Conservation (phyloP, 2,113 vertebrate genomes). For the Probosciger aterrimus region DNA sequence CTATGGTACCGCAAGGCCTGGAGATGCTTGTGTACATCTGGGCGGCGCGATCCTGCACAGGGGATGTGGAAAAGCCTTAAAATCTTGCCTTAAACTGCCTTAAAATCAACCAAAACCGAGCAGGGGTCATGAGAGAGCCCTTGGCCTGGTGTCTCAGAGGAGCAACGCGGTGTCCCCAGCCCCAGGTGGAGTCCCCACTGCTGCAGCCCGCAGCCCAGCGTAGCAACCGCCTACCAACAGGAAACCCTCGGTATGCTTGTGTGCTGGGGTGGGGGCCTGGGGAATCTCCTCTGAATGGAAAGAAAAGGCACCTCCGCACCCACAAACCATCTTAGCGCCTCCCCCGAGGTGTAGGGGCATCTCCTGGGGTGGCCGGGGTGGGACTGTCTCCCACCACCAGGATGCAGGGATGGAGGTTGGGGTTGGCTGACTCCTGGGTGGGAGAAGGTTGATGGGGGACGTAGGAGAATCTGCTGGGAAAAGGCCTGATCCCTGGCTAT, state of each 20-base stretch:
- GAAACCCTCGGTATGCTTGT: constrained; percentile 13
- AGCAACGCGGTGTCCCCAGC: neutral
- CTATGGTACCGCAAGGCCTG: neutral
- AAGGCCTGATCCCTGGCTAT: neutral
- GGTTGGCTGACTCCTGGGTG: accelerated
- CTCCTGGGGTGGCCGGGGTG: neutral
- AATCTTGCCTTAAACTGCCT: neutral
- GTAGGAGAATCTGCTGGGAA: neutral
- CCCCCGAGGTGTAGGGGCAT: neutral
- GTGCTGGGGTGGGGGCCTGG: neutral
- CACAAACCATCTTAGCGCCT: neutral
- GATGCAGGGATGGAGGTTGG: accelerated
- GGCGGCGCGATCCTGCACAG: accelerated
- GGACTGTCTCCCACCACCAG: accelerated
- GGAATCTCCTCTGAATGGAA: constrained; percentile 56
- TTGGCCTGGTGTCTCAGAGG: neutral
- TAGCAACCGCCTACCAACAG: constrained; percentile 59
- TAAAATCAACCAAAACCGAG: neutral
- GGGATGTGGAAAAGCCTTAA: neutral
- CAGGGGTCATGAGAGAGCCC: neutral
- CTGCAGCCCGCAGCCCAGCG: neutral
- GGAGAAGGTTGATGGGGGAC: neutral
- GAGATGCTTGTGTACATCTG: neutral
- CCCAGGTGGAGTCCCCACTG: neutral
- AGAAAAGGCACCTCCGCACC: neutral